These are phyloP conservation scores for Listronotus bonariensis DNA, from an alignment of 1,140 invertebrate species.

Conservation along the genomic window DNA sequence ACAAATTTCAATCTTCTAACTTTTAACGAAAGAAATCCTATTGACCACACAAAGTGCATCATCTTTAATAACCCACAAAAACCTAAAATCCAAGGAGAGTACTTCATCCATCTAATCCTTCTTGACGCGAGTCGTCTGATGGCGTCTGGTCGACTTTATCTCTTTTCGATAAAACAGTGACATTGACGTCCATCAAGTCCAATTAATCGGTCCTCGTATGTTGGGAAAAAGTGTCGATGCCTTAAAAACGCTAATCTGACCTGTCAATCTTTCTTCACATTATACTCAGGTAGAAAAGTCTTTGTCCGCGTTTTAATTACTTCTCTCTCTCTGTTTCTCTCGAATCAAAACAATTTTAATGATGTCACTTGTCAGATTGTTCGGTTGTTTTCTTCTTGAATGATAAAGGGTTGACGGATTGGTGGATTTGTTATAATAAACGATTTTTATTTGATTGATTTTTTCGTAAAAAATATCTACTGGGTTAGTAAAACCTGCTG, in stretches of 20 bases:
- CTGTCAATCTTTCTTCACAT: conserved; percentile 34
- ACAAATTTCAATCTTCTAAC: too few species aligned
- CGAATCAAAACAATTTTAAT: conserved; percentile 32
- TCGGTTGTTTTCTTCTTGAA: conserved; percentile 14
- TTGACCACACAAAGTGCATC: too few species aligned
- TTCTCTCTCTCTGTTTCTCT: conserved; percentile 15
- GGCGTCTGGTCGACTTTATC: conserved; percentile 27
- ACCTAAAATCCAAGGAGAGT: not conserved
- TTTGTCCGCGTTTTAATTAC: conserved; percentile 26
- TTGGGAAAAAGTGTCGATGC: conserved; percentile 31
- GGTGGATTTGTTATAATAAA: too few species aligned
- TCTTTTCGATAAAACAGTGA: conserved; percentile 23
- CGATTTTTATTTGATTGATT: too few species aligned
- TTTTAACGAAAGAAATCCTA: too few species aligned
- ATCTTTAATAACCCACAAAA: too few species aligned
- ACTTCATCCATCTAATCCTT: conserved; percentile 19
- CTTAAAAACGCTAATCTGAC: conserved; percentile 29
- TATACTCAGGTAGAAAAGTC: conserved; percentile 25
- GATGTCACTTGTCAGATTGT: conserved; percentile 23
- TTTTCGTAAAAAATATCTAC: too few species aligned
- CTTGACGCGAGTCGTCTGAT: conserved; percentile 18
- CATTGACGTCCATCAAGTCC: conserved; percentile 33
- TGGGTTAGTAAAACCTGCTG: too few species aligned
- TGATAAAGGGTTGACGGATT: too few species aligned
- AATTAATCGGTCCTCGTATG: conserved; percentile 30